Conservation (phyloP, 2,888 invertebrate genomes). For the Luperina nickerlii region DNA sequence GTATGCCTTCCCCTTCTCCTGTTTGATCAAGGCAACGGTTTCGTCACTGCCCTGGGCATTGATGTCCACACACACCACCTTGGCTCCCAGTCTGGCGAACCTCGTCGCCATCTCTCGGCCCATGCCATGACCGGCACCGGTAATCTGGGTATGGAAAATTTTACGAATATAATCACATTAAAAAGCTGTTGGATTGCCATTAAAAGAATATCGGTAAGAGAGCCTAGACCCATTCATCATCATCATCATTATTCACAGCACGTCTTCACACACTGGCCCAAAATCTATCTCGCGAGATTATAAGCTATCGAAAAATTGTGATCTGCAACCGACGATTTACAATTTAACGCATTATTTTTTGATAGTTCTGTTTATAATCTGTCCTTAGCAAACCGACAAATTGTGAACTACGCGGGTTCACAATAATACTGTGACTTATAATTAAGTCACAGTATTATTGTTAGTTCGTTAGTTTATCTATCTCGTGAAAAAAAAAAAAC, state of each 20-base stretch:
- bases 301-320: background rate
- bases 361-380: no score
- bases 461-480: no score
- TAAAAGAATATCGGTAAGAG: background rate
- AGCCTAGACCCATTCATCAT: no score
- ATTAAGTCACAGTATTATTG: no score
- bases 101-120: constrained; percentile 94
- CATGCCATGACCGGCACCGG: constrained; percentile 96
- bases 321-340: background rate
- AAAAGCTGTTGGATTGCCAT: background rate
- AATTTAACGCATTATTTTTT: background rate
- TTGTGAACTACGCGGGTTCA: background rate
- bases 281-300: background rate
- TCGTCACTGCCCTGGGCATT: constrained; percentile 92
- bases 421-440: background rate
- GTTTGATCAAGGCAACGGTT: constrained; percentile 90
- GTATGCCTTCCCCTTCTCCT: constrained; percentile 83
- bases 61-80: constrained; percentile 94
- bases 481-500: no score
- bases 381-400: background rate
- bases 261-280: background rate
- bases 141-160: constrained; percentile 90
- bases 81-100: constrained; percentile 93
- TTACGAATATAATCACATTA: background rate
- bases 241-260: background rate